phyloP scores from a whole-genome alignment of 2,113 vertebrate genomes.

The Podiceps cristatus region DNA sequence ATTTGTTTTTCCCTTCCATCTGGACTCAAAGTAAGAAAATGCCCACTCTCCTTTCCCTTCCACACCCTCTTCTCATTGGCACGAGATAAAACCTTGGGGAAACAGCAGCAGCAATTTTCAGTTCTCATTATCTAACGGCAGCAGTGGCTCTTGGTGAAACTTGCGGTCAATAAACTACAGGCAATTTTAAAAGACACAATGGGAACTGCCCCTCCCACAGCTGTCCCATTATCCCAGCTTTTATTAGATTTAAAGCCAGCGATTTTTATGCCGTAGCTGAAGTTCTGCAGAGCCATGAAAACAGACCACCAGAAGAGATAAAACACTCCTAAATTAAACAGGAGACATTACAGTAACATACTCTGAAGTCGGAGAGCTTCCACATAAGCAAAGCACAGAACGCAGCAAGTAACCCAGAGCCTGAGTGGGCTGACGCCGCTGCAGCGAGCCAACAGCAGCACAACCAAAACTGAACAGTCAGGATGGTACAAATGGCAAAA shows the following conservation, averaged over 20 bases:
- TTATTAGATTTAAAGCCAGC: slow-evolving; percentile 70
- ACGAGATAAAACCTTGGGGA: slow-evolving; percentile 36
- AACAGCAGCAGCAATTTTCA: slow-evolving; percentile 67
- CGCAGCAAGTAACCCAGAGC: neutral
- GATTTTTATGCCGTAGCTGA: slow-evolving; percentile 52
- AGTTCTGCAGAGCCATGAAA: slow-evolving; percentile 62
- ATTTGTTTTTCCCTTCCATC: slow-evolving; percentile 1
- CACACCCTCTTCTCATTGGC: slow-evolving; percentile 1
- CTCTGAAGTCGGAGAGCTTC: neutral
- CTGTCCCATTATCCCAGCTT: slow-evolving; percentile 70
- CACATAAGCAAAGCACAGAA: neutral
- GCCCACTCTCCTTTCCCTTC: neutral
- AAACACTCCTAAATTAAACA: slow-evolving; percentile 52
- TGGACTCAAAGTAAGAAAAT: slow-evolving; percentile 22
- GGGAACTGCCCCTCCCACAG: slow-evolving; percentile 67
- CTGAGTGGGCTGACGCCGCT: accelerated
- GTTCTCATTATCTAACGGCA: slow-evolving; percentile 66
- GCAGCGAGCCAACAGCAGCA: accelerated
- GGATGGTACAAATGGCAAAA: neutral
- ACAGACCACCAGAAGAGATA: slow-evolving; percentile 62
- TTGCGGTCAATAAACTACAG: slow-evolving; percentile 68
- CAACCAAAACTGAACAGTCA: neutral
- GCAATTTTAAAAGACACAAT: slow-evolving; percentile 68
- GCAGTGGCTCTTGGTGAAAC: slow-evolving; percentile 68
- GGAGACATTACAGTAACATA: neutral